Conservation (phyloP, 92 coral and sea anemone species). For the Galaxea fascicularis region DNA sequence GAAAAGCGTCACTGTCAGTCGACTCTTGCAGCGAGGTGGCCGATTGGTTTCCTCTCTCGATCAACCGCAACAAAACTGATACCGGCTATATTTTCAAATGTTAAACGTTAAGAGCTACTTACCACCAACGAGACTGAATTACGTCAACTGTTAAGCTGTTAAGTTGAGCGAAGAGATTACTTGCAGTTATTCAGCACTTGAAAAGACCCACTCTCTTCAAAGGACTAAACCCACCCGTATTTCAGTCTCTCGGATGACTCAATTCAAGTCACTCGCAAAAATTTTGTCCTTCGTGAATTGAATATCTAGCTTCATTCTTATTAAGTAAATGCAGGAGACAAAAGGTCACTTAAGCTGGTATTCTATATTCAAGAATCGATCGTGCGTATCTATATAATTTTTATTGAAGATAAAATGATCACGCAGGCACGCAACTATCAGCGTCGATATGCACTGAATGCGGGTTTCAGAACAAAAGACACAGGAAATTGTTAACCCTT, state of each 20-base stretch:
- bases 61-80: neutral
- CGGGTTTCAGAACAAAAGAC: neutral
- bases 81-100: neutral
- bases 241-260: neutral
- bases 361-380: neutral
- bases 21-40: neutral
- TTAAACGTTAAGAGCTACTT: neutral
- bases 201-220: neutral
- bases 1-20: too few species aligned
- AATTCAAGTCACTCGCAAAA: too few species aligned
- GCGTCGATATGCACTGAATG: neutral
- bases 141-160: neutral
- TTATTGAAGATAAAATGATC: neutral
- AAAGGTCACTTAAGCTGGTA: neutral
- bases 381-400: neutral
- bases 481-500: neutral
- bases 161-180: neutral
- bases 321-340: neutral
- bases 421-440: neutral
- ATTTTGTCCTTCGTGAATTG: too few species aligned
- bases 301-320: too few species aligned
- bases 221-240: neutral
- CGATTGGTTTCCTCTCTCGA: neutral
- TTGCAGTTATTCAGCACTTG: neutral
- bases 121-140: neutral